phyloP scores from a whole-genome alignment of 53 echinoderm and acorn worm genomes.

The Glandiceps talaboti region DNA sequence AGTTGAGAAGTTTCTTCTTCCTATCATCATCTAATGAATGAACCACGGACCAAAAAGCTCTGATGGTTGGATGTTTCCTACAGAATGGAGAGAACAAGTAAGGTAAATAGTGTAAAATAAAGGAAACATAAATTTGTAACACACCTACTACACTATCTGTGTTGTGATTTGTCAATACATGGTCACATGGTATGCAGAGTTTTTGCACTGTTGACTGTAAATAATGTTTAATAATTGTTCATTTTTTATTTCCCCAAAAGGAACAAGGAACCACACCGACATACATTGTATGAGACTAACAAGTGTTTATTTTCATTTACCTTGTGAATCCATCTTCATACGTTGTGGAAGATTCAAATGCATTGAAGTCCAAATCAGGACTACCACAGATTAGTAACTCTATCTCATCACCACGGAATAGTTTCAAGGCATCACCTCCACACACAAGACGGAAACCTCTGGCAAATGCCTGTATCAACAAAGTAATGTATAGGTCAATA shows the following conservation, averaged over 20 bases:
- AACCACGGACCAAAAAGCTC: slow-evolving; percentile 63
- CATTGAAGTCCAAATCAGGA: slow-evolving; percentile 80
- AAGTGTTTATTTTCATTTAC: too few species aligned
- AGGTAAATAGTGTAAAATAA: too few species aligned
- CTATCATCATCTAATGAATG: slow-evolving; percentile 45
- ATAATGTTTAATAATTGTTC: too few species aligned
- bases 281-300: too few species aligned
- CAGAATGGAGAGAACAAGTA: slow-evolving; percentile 2
- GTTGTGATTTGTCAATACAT: too few species aligned
- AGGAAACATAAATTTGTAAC: too few species aligned
- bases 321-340: slow-evolving; percentile 83
- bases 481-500: too few species aligned
- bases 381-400: slow-evolving; percentile 91
- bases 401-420: slow-evolving; percentile 78
- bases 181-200: too few species aligned
- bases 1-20: slow-evolving; percentile 87
- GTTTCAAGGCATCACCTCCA: slow-evolving; percentile 63
- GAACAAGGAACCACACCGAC: too few species aligned
- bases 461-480: slow-evolving; percentile 30
- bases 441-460: slow-evolving; percentile 86
- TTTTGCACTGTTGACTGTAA: too few species aligned
- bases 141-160: too few species aligned
- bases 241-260: too few species aligned
- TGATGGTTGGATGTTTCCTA: slow-evolving; percentile 64
- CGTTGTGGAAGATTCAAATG: slow-evolving; percentile 66